phyloP scores from a whole-genome alignment of 1,140 invertebrate species.

The Pseudomyrmex concolor region DNA sequence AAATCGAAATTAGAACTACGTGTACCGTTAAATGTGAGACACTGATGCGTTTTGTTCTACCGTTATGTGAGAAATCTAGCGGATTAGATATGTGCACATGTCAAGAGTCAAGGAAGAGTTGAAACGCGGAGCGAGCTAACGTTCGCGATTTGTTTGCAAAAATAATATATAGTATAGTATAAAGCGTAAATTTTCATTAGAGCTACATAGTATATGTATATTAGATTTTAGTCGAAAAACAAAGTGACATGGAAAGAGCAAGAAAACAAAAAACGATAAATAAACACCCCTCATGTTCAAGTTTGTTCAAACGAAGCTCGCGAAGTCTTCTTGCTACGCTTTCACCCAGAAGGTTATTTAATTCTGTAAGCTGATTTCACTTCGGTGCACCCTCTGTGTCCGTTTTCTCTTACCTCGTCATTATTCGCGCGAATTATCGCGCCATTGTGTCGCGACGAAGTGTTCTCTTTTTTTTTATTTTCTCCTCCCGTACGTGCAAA shows the following conservation, averaged over 20 bases:
- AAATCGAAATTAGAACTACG: conserved; percentile 31
- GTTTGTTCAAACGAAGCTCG: background rate
- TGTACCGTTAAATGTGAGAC: conserved; percentile 36
- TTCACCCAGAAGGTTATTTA: background rate
- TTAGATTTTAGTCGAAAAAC: background rate
- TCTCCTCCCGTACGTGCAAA: conserved; percentile 13
- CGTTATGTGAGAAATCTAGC: conserved; percentile 25
- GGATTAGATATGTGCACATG: background rate
- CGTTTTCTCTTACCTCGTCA: conserved; percentile 6
- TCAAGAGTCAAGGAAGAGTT: background rate
- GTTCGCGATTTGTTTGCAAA: background rate
- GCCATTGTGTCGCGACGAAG: conserved; percentile 54
- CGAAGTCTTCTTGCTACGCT: background rate
- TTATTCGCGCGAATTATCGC: conserved; percentile 43
- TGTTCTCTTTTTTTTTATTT: conserved; percentile 46
- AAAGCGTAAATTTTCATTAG: no score
- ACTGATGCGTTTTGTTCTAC: background rate
- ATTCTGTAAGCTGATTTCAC: background rate
- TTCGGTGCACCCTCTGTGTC: background rate
- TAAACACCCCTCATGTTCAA: background rate
- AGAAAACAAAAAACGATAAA: no score
- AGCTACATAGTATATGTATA: background rate
- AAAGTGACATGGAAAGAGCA: no score
- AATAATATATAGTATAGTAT: background rate
- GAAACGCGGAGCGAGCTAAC: no score